Base-by-base conservation (phyloP, 2,888 invertebrate species). In the Netelia inedita region DNA sequence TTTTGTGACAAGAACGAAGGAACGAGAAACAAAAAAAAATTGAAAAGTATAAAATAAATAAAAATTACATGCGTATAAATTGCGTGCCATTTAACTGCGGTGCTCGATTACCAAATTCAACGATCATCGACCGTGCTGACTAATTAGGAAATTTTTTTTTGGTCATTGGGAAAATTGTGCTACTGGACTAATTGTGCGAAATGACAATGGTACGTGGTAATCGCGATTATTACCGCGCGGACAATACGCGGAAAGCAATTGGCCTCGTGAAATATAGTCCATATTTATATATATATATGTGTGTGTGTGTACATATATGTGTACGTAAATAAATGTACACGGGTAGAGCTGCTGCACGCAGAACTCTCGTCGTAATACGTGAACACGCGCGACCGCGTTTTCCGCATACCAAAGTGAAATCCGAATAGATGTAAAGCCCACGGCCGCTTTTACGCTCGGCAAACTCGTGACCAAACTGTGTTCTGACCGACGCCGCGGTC, bases 281-380 rank as follows among this genome's bases (percentile, higher is more conserved):
- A 28, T 28, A 28, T 28, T 28, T 28, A 28, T 28, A 5, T 28
- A 28, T 28, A 28, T 28, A 28, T 28, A 28, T 2, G 28, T 1
- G 28, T 28, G 5, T 28, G 28, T 28, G 5, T 28, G 28, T n/a
- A 10, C 57, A 66, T 35, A 2, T 21, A n/a, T 16, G 41, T 41
- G 9, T 66, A 53, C 41, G 14, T 28, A 28, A 11, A 61, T 28
- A 41, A 75, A 65, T 65, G 57, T 5, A 21, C 21, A 41, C 16
- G 28, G 8, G n/a, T 35, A 5, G 46, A 35, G 9, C 35, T 68
- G 68, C 19, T 53, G 35, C 61, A 80, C 14, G 61, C 68, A 68
- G 35, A 35, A 69, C 68, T 80, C 23, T 53, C 41, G 50, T 68
- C 16, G 3, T 66, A 73, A 61, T 50, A 41, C 21, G 50, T 53